phyloP scores from a whole-genome alignment of 2,113 vertebrate species.

The Eulemur macaco region DNA sequence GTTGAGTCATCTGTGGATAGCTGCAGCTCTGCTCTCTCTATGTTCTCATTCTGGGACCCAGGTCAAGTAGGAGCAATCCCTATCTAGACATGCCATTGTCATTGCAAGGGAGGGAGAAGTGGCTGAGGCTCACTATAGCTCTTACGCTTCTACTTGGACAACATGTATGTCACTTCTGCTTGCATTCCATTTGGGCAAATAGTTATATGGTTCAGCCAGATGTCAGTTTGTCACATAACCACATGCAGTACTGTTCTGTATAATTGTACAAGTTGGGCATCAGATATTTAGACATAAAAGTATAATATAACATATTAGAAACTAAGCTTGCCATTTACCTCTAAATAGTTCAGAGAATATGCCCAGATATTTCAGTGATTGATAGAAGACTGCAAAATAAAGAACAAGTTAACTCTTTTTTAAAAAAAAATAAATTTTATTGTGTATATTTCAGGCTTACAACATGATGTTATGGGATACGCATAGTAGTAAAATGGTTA shows the following conservation, averaged over 20 bases:
- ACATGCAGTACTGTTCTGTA: background rate
- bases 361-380: background rate
- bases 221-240: background rate
- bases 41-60: background rate
- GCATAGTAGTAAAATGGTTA: background rate
- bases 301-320: background rate
- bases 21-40: background rate
- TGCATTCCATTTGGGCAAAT: background rate
- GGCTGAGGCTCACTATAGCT: background rate
- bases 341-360: background rate
- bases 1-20: background rate
- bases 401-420: background rate
- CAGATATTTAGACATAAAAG: background rate
- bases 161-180: background rate
- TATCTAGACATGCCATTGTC: background rate
- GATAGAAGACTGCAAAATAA: background rate
- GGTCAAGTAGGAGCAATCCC: background rate
- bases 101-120: background rate
- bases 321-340: conserved; percentile 1
- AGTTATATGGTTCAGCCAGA: background rate
- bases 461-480: background rate
- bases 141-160: background rate
- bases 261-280: background rate
- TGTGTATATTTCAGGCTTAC: background rate
- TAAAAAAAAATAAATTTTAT: background rate